Evolutionary conservation across 2,113 vertebrate genomes (phyloP).

Genomic region (Anas platyrhynchos): DNA sequence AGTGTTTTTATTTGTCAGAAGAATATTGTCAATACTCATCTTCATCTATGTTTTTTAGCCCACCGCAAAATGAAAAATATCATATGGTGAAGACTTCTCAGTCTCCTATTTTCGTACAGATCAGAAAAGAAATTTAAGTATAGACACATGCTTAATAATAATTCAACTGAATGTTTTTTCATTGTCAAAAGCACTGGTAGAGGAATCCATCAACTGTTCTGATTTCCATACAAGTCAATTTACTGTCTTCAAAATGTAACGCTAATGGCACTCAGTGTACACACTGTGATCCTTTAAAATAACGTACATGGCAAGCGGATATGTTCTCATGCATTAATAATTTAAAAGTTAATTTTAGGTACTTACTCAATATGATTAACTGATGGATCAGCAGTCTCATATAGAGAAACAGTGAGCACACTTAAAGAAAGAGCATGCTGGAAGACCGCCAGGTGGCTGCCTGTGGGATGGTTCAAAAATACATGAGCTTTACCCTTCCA

Average conservation of each 20-base stretch:
- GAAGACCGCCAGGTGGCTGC: slow-evolving; percentile 14
- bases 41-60: not conserved
- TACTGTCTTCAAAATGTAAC: slow-evolving; percentile 30
- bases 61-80: not conserved
- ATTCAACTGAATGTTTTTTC: not conserved
- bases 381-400: slow-evolving; percentile 63
- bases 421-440: slow-evolving; percentile 36
- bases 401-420: slow-evolving; percentile 1
- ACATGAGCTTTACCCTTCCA: slow-evolving; percentile 3
- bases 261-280: slow-evolving; percentile 27
- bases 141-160: not conserved
- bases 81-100: not conserved
- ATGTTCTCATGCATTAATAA: slow-evolving; percentile 68
- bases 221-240: slow-evolving; percentile 53
- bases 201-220: not conserved
- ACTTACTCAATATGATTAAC: slow-evolving; percentile 58
- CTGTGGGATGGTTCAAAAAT: not conserved
- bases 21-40: not conserved
- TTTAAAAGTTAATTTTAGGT: slow-evolving; percentile 71
- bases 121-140: slow-evolving; percentile 8
- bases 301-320: slow-evolving; percentile 50
- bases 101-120: not conserved
- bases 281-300: slow-evolving; percentile 61
- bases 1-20: slow-evolving; percentile 33
- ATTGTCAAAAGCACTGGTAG: not conserved